Conservation (phyloP, 1,140 invertebrate species). For the Augochlora pura region DNA sequence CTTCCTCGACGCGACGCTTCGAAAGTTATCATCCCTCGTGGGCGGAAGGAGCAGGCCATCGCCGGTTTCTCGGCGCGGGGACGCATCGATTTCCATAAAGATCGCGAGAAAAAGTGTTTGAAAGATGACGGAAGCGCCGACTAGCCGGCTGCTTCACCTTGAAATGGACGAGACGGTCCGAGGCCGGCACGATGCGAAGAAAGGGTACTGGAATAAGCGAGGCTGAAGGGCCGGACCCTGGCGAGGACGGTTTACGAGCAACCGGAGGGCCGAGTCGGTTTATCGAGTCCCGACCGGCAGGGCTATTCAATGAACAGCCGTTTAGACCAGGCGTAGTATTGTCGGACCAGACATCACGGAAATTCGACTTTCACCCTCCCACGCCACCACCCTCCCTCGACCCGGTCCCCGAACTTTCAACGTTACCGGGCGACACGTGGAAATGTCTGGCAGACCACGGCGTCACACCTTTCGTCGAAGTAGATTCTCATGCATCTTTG, state of each 20-base stretch:
- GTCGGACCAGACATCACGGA: conserved; percentile 62
- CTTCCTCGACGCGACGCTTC: background rate
- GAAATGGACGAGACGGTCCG: conserved; percentile 6
- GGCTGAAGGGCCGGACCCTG: background rate
- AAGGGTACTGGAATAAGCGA: conserved; percentile 12
- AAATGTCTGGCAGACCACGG: conserved; percentile 24
- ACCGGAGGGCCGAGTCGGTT: conserved; percentile 64
- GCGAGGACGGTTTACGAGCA: conserved; percentile 65
- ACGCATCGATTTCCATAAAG: conserved; percentile 51
- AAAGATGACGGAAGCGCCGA: background rate
- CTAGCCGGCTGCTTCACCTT: background rate
- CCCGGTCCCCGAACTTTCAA: background rate
- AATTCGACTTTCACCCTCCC: conserved; percentile 48
- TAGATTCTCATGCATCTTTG: conserved; percentile 60
- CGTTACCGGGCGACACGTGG: conserved; percentile 21
- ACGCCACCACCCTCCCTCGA: background rate
- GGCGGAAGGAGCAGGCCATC: conserved; percentile 6
- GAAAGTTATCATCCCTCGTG: conserved; percentile 6
- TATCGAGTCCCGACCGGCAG: conserved; percentile 66
- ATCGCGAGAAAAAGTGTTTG: conserved; percentile 26
- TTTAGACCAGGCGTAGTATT: conserved; percentile 67
- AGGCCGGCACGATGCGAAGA: background rate
- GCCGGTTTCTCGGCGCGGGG: background rate
- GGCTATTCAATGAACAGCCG: conserved; percentile 67
- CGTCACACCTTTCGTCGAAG: conserved; percentile 29